These are phyloP conservation scores for Protula sp. DNA, from an alignment of 2,888 invertebrate genomes.

Conservation along the genomic window DNA sequence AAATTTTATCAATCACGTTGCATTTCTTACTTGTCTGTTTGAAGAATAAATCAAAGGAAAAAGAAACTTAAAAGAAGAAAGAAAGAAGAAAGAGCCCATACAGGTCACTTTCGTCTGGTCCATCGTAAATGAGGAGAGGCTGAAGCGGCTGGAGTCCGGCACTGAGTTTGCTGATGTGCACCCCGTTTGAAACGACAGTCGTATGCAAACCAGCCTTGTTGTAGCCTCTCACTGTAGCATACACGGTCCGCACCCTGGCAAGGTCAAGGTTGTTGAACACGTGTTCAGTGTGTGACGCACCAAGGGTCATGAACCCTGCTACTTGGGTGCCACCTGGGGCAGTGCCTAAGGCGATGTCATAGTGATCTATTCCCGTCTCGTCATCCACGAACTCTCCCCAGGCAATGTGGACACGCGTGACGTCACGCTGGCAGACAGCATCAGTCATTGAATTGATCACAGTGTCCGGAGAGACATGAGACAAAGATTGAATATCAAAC, in stretches of 20 bases:
- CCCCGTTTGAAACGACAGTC: slow-evolving; percentile 21
- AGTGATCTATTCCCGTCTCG: not conserved
- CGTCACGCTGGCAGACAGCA: not conserved
- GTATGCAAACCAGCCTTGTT: slow-evolving; percentile 29
- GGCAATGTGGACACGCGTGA: not conserved
- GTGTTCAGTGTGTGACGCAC: not conserved
- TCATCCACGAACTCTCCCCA: not conserved
- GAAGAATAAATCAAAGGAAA: no score
- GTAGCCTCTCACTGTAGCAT: slow-evolving; percentile 24
- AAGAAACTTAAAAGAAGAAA: no score
- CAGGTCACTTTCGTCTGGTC: not conserved
- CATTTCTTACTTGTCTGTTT: no score
- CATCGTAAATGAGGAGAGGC: slow-evolving; percentile 1
- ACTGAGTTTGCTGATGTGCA: slow-evolving; percentile 26
- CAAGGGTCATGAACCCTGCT: not conserved
- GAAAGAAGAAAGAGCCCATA: not conserved
- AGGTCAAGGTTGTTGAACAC: slow-evolving; percentile 2
- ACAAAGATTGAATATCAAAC: not conserved
- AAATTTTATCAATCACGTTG: no score
- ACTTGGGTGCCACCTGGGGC: slow-evolving; percentile 13
- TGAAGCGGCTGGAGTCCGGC: slow-evolving; percentile 8
- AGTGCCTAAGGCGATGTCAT: slow-evolving; percentile 6
- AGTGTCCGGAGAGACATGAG: not conserved
- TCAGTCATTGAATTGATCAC: not conserved
- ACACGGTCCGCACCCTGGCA: slow-evolving; percentile 9